Conservation (phyloP, 2,888 invertebrate species). For the Clivina fossor region DNA sequence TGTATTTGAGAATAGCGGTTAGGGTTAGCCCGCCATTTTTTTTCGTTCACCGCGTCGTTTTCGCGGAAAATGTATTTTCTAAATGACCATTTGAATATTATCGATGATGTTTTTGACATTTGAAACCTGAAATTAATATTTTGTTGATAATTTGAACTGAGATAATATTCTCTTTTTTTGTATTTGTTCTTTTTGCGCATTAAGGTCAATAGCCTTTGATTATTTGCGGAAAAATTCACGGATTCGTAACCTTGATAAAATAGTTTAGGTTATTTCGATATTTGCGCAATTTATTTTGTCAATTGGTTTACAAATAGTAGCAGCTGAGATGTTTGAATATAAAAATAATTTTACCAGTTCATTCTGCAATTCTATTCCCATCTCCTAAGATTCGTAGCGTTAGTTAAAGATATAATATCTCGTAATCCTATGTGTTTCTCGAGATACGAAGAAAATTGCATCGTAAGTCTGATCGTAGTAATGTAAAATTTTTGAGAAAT, state of each 20-base stretch:
- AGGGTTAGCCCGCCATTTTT: constrained; percentile 23
- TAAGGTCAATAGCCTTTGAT: constrained; percentile 16
- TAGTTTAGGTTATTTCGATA: constrained; percentile 3
- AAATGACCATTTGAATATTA: constrained; percentile 5
- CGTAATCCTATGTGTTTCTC: too few species aligned
- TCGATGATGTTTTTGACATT: constrained; percentile 19
- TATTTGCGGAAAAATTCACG: neutral
- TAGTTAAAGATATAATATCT: too few species aligned
- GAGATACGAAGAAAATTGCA: too few species aligned
- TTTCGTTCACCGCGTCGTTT: neutral
- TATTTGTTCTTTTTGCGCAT: constrained; percentile 7
- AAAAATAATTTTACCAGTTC: constrained; percentile 4
- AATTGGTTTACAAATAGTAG: neutral
- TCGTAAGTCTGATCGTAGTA: too few species aligned
- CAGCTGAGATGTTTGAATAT: constrained; percentile 8
- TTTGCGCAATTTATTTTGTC: neutral
- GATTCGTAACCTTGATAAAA: too few species aligned
- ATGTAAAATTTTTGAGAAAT: too few species aligned
- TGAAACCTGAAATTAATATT: constrained; percentile 21
- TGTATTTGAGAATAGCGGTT: too few species aligned
- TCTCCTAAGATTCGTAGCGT: too few species aligned
- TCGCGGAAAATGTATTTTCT: neutral
- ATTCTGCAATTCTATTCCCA: too few species aligned
- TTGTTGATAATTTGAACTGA: constrained; percentile 13
- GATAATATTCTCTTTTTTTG: constrained; percentile 5